Evolutionary conservation across 2,113 vertebrate genomes (phyloP).

Genomic region (Alexandromys fortis): DNA sequence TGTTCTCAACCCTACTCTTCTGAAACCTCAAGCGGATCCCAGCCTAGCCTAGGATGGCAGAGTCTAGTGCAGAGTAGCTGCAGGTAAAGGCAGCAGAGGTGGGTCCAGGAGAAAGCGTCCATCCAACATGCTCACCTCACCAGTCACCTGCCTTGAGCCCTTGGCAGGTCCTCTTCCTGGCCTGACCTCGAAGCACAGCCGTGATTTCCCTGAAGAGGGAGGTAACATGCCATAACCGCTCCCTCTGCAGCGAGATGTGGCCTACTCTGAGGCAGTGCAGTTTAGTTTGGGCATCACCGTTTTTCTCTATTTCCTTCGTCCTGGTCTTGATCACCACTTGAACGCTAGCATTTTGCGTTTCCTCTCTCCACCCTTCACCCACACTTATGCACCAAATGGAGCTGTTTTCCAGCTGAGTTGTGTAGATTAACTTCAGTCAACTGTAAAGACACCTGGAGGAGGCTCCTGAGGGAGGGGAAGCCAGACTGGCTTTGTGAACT

Average conservation of each 20-base stretch:
- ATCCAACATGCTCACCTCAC: background rate
- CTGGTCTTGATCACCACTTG: background rate
- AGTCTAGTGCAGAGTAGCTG: background rate
- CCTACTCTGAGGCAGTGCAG: background rate
- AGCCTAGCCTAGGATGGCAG: background rate
- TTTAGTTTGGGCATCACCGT: background rate
- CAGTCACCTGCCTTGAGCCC: background rate
- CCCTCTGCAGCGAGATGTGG: background rate
- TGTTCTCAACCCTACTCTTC: background rate
- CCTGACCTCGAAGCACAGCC: background rate
- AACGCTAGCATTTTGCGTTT: background rate
- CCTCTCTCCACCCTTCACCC: background rate
- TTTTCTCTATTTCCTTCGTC: background rate
- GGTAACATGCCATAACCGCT: background rate
- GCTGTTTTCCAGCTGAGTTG: slow-evolving; percentile 31
- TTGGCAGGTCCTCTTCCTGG: background rate
- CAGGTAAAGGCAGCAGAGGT: background rate
- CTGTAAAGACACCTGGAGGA: slow-evolving; percentile 84
- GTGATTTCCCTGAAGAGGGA: background rate
- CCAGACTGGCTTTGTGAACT: slow-evolving; percentile 78
- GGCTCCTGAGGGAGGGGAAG: slow-evolving; percentile 68
- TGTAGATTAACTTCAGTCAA: slow-evolving; percentile 49
- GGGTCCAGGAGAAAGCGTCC: background rate
- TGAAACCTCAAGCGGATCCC: background rate
- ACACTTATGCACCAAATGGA: background rate